Base-by-base conservation (phyloP, 2,797 vertebrate species). In the Epinephelus malabaricus region DNA sequence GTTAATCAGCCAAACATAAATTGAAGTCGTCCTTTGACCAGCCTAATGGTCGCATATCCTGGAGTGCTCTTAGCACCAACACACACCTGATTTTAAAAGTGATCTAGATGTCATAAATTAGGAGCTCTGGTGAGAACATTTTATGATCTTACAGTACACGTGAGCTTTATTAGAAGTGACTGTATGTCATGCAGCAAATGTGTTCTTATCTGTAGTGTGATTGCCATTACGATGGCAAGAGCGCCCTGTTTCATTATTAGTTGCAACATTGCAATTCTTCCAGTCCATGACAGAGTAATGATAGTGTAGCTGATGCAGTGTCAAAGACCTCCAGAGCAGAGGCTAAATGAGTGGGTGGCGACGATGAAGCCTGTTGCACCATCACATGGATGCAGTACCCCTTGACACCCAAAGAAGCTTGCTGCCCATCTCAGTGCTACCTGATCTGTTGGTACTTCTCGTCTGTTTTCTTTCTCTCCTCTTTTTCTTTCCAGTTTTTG, bases 1-100 rank as follows among this genome's bases (percentile, higher is more conserved):
- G 92, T 93, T 93, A 92, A 93, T 92, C 89, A 86, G 78, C 84
- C 82, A 81, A 86, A 89, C 88, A 90, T 94, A 93, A 94, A 95
- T 94, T 86, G 70, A 85, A 80, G 80, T 56, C 3, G 69, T 83
- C 89, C 87, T 92, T 92, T 90, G 88, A 92, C 89, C 85, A 12
- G 76, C 19, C 69, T 92, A 89, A 92, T 86, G 85, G 71, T 50
- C 55, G 13, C 80, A 54, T 69, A 21, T 60, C 78, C 53, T 25
- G 25, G 23, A 76, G 55, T 23, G 68, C 87, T 90, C 80, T 85
- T 58, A 79, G 85, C 82, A 65, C 45, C 66, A 72, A 46, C 69
- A 70, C 69, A 53, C 81, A 79, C 79, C 82, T 82, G 79, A 84
- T 88, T 80, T 84, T 68, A 81, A 70, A 86, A 47, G 54, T 49